These are phyloP conservation scores for Dilophus febrilis DNA, from an alignment of 2,888 invertebrate species.

Conservation along the genomic window DNA sequence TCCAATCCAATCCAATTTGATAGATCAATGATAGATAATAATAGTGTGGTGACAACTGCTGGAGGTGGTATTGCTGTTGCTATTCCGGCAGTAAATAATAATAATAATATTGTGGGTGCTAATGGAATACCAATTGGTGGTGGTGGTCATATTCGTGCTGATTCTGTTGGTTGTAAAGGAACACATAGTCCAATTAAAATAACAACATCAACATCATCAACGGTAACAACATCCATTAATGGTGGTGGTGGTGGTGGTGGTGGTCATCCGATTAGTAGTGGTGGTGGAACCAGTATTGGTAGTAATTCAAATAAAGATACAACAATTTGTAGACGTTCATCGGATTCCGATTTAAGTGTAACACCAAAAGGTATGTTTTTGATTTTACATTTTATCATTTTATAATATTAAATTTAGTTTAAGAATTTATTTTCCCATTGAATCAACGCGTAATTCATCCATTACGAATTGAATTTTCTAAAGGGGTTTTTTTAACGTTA, in stretches of 20 bases:
- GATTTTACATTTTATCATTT: no score
- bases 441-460: no score
- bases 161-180: constrained; percentile 37
- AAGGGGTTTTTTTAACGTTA: no score
- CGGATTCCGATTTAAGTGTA: constrained; percentile 84
- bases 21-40: constrained; percentile 9
- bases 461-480: no score
- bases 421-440: no score
- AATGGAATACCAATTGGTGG: constrained; percentile 8
- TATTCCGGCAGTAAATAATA: constrained; percentile 26
- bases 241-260: constrained; percentile 15
- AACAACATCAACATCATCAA: constrained; percentile 14
- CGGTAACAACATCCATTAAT: constrained; percentile 21
- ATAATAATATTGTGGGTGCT: constrained; percentile 9
- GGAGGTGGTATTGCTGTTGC: constrained; percentile 32
- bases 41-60: constrained; percentile 16
- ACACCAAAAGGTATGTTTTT: constrained; percentile 85
- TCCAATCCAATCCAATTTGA: constrained; percentile 21
- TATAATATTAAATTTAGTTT: no score
- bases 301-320: constrained; percentile 24
- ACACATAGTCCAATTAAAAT: constrained; percentile 38
- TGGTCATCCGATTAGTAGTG: constrained; percentile 16
- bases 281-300: constrained; percentile 17
- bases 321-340: constrained; percentile 61
- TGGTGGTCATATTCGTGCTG: constrained; percentile 34